phyloP scores from a whole-genome alignment of 2,113 vertebrate genomes.

The Pica pica region DNA sequence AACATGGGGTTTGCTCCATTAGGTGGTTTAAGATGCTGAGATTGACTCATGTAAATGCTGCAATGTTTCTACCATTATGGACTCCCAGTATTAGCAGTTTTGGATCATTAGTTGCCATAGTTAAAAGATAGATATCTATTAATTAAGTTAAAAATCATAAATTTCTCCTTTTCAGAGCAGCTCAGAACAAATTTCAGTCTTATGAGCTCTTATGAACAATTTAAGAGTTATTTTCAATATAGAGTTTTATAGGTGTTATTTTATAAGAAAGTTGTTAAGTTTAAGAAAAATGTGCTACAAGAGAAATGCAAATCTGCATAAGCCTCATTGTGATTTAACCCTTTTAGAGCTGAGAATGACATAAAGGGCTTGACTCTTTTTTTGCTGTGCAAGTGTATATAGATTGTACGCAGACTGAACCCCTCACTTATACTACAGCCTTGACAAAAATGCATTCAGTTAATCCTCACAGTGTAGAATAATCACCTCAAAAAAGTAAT shows the following conservation, averaged over 20 bases:
- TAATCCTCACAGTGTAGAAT: constrained; percentile 62
- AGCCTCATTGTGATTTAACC: constrained; percentile 53
- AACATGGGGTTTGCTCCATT: neutral
- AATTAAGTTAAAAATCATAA: constrained; percentile 35
- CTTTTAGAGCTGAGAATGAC: constrained; percentile 2
- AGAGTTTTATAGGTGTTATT: neutral
- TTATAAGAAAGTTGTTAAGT: constrained; percentile 45
- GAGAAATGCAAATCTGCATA: constrained; percentile 39
- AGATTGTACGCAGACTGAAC: neutral
- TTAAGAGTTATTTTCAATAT: constrained; percentile 12
- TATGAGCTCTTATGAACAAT: neutral
- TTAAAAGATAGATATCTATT: neutral
- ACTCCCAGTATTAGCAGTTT: neutral
- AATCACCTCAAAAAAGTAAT: constrained; percentile 71
- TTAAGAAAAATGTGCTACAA: constrained; percentile 31
- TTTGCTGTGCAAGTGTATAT: neutral
- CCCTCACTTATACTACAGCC: constrained; percentile 13
- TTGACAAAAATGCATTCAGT: constrained; percentile 63
- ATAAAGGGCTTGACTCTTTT: constrained; percentile 13
- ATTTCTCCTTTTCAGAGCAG: neutral
- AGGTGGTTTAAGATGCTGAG: constrained; percentile 11
- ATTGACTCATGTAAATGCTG: neutral
- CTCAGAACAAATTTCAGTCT: neutral
- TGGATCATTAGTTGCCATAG: neutral
- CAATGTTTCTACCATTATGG: neutral